These are phyloP conservation scores for Ormyrus thymus DNA, from an alignment of 2,888 invertebrate species.

Conservation along the genomic window DNA sequence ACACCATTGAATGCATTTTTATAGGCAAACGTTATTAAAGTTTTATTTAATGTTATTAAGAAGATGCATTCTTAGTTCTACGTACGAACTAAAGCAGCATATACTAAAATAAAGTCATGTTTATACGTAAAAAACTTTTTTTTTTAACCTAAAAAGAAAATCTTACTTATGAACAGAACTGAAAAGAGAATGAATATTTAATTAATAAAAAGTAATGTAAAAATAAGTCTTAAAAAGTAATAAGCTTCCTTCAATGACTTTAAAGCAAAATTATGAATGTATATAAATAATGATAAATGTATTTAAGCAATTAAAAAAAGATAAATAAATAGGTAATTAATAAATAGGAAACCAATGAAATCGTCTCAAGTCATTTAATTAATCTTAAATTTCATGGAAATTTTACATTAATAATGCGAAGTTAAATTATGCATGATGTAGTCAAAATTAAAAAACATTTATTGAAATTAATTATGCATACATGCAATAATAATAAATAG, in stretches of 20 bases:
- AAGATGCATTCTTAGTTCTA: conserved; percentile 35
- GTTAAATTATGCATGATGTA: background rate
- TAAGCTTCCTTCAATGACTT: background rate
- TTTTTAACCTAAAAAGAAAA: conserved; percentile 39
- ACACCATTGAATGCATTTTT: conserved; percentile 40
- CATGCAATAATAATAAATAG: too few species aligned
- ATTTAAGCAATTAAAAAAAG: too few species aligned
- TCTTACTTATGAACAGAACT: conserved; percentile 38
- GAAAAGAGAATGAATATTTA: conserved; percentile 16
- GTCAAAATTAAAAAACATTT: background rate
- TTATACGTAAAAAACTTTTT: conserved; percentile 39
- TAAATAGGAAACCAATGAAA: too few species aligned
- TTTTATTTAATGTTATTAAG: conserved; percentile 36
- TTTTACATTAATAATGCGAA: background rate
- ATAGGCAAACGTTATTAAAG: conserved; percentile 34
- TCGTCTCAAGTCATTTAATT: too few species aligned
- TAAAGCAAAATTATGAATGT: background rate
- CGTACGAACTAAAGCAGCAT: conserved; percentile 47
- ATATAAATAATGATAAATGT: too few species aligned
- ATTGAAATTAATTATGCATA: background rate
- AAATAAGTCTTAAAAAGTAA: background rate
- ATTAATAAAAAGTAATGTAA: background rate
- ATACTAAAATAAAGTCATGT: conserved; percentile 49
- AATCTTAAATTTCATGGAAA: too few species aligned
- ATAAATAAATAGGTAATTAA: too few species aligned